phyloP scores from a whole-genome alignment of 1,140 invertebrate species.

The Tetramorium parvispinum region DNA sequence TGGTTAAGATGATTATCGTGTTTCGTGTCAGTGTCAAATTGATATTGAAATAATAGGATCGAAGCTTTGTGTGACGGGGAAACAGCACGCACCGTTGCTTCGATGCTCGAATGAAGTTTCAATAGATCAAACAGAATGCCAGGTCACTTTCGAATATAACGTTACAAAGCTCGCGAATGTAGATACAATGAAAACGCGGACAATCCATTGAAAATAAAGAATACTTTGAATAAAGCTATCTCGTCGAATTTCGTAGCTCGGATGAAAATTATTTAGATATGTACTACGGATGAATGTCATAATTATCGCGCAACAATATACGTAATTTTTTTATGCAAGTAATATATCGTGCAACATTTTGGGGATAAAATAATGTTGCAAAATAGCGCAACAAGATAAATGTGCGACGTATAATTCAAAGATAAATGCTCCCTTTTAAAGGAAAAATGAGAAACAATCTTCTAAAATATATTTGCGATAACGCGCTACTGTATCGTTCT shows the following conservation, averaged over 20 bases:
- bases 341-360: not conserved
- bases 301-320: not conserved
- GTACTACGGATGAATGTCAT: not conserved
- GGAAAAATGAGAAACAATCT: not conserved
- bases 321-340: not conserved
- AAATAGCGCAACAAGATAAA: not conserved
- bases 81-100: not conserved
- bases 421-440: too few relatives aligned
- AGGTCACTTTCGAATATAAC: slow-evolving; percentile 31
- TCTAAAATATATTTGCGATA: not conserved
- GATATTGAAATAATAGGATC: slow-evolving; percentile 2
- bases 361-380: too few relatives aligned
- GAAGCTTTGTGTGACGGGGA: not conserved
- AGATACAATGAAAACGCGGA: not conserved
- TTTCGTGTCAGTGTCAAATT: slow-evolving; percentile 1
- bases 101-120: slow-evolving; percentile 34
- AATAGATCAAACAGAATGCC: slow-evolving; percentile 41
- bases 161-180: slow-evolving; percentile 27
- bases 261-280: not conserved
- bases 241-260: not conserved
- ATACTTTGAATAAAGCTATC: not conserved
- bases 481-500: not conserved
- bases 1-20: not conserved
- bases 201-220: not conserved
- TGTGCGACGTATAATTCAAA: not conserved